Evolutionary conservation across 2,113 vertebrate species (phyloP).

Genomic region (Clupea harengus): DNA sequence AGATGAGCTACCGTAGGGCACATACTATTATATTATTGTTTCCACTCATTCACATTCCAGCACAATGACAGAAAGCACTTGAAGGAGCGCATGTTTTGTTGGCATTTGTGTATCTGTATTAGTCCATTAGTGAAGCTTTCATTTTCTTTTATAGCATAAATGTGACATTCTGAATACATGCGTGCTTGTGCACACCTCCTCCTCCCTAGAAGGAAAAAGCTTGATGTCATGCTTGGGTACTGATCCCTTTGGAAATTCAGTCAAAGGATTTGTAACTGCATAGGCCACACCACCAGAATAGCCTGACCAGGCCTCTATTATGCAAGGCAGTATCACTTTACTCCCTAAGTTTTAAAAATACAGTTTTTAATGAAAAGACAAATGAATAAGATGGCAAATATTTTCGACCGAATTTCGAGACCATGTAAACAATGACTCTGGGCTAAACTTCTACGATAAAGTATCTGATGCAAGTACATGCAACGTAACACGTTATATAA

Average conservation of each 20-base stretch:
- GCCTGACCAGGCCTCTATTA: not conserved
- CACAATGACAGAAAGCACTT: too few species aligned
- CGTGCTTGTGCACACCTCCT: not conserved
- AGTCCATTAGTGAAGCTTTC: too few species aligned
- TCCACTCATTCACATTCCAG: too few species aligned
- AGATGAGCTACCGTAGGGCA: too few species aligned
- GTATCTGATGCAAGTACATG: not conserved
- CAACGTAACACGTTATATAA: slow-evolving; percentile 40
- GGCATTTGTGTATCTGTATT: too few species aligned
- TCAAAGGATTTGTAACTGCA: not conserved
- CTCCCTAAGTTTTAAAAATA: not conserved
- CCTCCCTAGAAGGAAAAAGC: not conserved
- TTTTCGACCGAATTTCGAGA: not conserved
- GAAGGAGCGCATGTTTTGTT: too few species aligned
- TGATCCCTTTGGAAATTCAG: not conserved
- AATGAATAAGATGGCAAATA: not conserved
- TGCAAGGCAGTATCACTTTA: not conserved
- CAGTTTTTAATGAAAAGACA: not conserved
- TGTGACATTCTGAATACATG: not conserved
- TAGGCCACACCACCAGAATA: not conserved
- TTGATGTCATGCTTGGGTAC: not conserved
- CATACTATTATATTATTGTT: too few species aligned
- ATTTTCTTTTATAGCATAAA: not conserved
- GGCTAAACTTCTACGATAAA: not conserved
- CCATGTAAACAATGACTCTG: not conserved